Base-by-base conservation (phyloP, 1,140 invertebrate genomes). In the Sogatella furcifera region DNA sequence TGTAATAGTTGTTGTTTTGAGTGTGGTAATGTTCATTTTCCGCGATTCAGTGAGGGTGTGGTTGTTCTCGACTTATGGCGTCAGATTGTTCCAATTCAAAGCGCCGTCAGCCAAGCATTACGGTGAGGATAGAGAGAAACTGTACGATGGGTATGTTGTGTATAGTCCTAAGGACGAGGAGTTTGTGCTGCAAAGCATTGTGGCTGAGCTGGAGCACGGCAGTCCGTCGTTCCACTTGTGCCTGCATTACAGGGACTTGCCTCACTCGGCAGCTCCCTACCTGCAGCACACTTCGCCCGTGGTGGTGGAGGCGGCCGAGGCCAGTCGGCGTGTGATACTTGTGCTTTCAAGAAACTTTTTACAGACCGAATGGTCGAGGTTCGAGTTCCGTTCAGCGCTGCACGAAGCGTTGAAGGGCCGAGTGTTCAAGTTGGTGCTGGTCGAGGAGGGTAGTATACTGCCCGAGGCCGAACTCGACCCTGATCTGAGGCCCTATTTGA, bases 121-220 rank as follows among this genome's bases (percentile, higher is more conserved):
- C 54, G 83, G 80, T 68, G 85, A 88, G 69, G 88, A 90, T 64
- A 81, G 83, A 53, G 88, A 92, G 68, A 92, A 92, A 67, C 75
- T 92, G 11, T 96, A 92, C 73, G 95, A 97, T 70, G 92, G 89
- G 41, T 95, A 94, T 72, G 85, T 97, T 4, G 86, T 91, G 62
- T 95, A 97, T 75, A 92, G 90, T 62, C 88, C 90, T 17, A 91
- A 93, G 73, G 93, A 97, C 74, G 89, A 94, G 68, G 85, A 92
- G 69, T 92, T 93, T 69, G 88, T 95, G 0, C 77, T 89, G 24
- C 86, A 91, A 65, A 88, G 86, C 9, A 78, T 97, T 43, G 87
- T 86, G 2, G 83, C 84, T 2, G 89, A 92, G 67, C 72, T 97
- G 54, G 93, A 97, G 72, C 85, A 88, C 61, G 84, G 82, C 2